Percentiles rank a stretch among this genome's conserved stretches.
Conservation (phyloP, 2,797 vertebrate genomes). For the Leuciscus waleckii region DNA sequence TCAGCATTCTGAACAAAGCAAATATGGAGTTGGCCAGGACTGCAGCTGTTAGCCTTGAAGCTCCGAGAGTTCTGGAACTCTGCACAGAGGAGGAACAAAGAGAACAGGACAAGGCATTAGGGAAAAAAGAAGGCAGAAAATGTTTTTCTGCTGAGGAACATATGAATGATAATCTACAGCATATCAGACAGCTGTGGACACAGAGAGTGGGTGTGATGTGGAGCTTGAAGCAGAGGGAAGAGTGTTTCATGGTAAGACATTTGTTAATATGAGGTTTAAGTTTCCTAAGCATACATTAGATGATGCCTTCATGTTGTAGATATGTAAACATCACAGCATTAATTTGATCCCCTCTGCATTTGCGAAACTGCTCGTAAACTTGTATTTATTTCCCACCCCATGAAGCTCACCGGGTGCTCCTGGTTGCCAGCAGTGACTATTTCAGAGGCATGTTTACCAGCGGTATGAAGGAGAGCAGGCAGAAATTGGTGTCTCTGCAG, state of each 20-base stretch:
- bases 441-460: conserved; percentile 87
- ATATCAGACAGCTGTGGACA: conserved; percentile 66
- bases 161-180: conserved; percentile 46
- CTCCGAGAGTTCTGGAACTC: conserved; percentile 66
- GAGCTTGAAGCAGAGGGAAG: conserved; percentile 68
- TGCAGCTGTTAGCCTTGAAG: conserved; percentile 67
- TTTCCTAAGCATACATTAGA: background rate
- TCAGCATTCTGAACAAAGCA: conserved; percentile 57
- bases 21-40: conserved; percentile 53
- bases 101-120: background rate
- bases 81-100: conserved; percentile 51
- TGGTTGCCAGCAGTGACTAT: conserved; percentile 85
- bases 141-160: conserved; percentile 26
- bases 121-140: background rate
- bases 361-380: conserved; percentile 73
- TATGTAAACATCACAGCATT: conserved; percentile 69
- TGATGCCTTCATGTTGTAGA: background rate
- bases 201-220: conserved; percentile 75
- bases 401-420: conserved; percentile 82
- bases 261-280: background rate
- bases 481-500: conserved; percentile 71
- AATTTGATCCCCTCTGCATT: conserved; percentile 67
- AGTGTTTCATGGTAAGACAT: conserved; percentile 70
- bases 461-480: conserved; percentile 85
- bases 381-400: conserved; percentile 53